Evolutionary conservation across 2,888 invertebrate species (phyloP).

Genomic region (Metacarcinus magister): DNA sequence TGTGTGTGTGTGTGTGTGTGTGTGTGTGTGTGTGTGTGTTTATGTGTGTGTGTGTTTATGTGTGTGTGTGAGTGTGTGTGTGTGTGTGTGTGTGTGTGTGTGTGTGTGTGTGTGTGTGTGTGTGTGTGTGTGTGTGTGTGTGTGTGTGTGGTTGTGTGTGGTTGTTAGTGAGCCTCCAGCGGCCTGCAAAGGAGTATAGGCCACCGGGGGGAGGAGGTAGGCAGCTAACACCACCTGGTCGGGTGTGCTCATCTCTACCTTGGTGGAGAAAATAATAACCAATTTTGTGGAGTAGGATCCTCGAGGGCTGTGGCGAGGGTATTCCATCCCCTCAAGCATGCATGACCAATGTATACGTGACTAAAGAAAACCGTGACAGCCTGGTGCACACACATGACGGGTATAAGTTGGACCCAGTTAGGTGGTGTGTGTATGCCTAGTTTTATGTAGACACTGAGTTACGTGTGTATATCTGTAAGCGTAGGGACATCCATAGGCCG

Average conservation of each 20-base stretch:
- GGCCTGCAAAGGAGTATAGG: background rate
- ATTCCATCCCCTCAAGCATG: background rate
- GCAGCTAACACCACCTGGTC: background rate
- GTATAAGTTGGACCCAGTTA: background rate
- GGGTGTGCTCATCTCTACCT: background rate
- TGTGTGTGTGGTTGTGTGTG: background rate
- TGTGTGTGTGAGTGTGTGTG: too few species aligned
- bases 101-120: background rate
- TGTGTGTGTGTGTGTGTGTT: background rate
- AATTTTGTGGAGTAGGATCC: background rate
- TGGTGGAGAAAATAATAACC: background rate
- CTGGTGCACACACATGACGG: background rate
- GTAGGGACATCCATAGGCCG: background rate
- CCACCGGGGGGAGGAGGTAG: background rate
- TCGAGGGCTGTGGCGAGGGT: background rate
- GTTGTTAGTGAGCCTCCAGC: background rate
- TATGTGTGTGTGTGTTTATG: background rate
- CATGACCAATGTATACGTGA: background rate
- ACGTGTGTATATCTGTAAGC: slow-evolving; percentile 1
- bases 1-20: slow-evolving; percentile 30
- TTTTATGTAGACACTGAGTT: background rate
- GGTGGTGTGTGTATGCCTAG: background rate
- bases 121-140: slow-evolving; percentile 39
- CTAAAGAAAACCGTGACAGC: background rate
- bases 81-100: background rate